Percentiles rank a stretch among this genome's conserved stretches.
Conservation (phyloP, 1,140 invertebrate species). For the Drosophila chauvacae region DNA sequence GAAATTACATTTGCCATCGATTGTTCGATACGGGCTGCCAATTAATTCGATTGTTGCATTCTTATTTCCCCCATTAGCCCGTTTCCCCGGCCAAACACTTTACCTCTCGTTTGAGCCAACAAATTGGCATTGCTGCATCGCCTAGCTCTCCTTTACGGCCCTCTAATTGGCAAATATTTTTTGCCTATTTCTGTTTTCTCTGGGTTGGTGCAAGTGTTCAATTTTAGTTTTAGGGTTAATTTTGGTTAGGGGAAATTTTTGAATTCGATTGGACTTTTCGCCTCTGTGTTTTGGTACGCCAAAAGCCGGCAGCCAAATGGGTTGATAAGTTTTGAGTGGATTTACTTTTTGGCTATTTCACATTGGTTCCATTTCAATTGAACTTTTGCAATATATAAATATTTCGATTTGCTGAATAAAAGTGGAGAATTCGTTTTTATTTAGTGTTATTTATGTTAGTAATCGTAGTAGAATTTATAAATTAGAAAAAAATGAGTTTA, state of each 20-base stretch:
- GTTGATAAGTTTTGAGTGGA: conserved; percentile 13
- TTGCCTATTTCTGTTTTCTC: conserved; percentile 1
- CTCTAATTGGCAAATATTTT: conserved; percentile 43
- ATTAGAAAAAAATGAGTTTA: too few relatives aligned
- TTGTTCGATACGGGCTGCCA: conserved; percentile 51
- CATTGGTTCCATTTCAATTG: neutral
- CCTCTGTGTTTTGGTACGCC: neutral
- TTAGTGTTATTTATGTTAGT: too few relatives aligned
- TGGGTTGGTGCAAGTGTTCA: neutral
- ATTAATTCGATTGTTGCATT: conserved; percentile 49
- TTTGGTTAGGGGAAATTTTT: conserved; percentile 9
- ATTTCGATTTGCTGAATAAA: neutral
- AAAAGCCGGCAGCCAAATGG: neutral
- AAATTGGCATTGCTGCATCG: conserved; percentile 1
- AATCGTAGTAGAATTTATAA: too few relatives aligned
- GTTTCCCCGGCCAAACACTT: conserved; percentile 7
- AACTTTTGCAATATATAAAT: neutral
- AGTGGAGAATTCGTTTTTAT: neutral
- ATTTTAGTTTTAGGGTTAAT: conserved; percentile 34
- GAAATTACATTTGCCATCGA: conserved; percentile 60
- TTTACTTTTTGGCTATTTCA: neutral
- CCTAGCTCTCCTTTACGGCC: conserved; percentile 6
- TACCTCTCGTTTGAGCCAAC: conserved; percentile 26
- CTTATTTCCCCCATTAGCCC: neutral
- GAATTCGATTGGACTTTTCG: conserved; percentile 6